Conservation (phyloP, 2,113 vertebrate genomes). For the Macquaria ambigua region DNA sequence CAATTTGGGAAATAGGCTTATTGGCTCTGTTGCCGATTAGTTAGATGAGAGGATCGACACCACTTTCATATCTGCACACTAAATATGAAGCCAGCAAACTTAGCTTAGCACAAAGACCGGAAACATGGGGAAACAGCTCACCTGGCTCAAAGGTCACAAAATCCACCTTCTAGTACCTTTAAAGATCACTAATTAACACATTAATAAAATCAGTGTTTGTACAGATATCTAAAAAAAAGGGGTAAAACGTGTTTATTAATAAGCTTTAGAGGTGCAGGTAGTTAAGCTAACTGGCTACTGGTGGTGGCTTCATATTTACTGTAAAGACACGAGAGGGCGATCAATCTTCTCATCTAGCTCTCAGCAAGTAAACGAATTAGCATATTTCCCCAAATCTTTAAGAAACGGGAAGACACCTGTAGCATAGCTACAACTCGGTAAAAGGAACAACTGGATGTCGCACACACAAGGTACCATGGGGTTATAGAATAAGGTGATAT, state of each 20-base stretch:
- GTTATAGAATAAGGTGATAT: neutral
- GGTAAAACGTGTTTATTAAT: neutral
- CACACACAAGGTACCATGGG: neutral
- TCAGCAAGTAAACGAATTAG: neutral
- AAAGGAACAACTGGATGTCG: neutral
- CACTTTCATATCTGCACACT: neutral
- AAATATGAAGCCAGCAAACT: neutral
- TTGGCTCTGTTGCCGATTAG: neutral
- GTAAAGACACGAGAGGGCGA: no score
- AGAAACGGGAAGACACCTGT: neutral
- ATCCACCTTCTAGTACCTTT: no score
- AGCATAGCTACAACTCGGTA: neutral
- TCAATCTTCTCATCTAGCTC: neutral
- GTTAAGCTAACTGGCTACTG: no score
- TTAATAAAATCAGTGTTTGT: neutral
- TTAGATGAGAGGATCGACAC: neutral
- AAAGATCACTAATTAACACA: neutral
- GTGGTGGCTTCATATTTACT: no score
- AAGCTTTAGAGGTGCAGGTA: neutral
- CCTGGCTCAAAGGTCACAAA: no score
- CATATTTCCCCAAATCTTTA: neutral
- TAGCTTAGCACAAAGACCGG: no score
- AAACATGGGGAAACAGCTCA: no score
- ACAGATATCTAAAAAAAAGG: neutral
- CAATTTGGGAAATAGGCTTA: no score